Evolutionary conservation across 2,888 invertebrate species (phyloP).

Genomic region (Germaria angustata): DNA sequence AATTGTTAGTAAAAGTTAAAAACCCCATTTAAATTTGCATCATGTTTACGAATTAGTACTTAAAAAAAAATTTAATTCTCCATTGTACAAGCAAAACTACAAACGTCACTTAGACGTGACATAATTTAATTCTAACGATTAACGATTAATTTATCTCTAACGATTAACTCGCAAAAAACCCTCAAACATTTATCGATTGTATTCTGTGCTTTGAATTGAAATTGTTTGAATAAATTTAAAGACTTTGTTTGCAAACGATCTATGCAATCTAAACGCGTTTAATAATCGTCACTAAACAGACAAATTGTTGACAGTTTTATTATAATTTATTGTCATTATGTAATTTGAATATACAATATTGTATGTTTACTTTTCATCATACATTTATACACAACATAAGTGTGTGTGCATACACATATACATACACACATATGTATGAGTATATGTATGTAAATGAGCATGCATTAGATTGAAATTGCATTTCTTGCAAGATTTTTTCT

Average conservation of each 20-base stretch:
- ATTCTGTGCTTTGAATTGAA: constrained; percentile 40
- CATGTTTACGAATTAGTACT: constrained; percentile 12
- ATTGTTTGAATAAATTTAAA: constrained; percentile 13
- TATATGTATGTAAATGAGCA: background rate
- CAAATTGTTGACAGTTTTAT: constrained; percentile 64
- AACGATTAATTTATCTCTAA: constrained; percentile 14
- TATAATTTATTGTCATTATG: constrained; percentile 57
- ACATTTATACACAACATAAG: background rate
- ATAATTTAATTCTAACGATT: constrained; percentile 47
- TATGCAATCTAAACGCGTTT: background rate
- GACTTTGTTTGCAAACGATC: background rate
- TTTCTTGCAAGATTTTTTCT: constrained; percentile 31
- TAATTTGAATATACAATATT: constrained; percentile 44
- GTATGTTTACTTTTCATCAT: constrained; percentile 1
- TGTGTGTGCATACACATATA: background rate
- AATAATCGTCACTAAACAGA: constrained; percentile 49
- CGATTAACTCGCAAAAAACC: background rate
- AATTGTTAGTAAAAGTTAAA: too few relatives aligned
- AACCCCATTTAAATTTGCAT: constrained; percentile 2
- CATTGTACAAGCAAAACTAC: constrained; percentile 7
- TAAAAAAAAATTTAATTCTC: background rate
- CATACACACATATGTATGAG: background rate
- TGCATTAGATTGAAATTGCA: constrained; percentile 38
- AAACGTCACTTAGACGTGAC: constrained; percentile 24
- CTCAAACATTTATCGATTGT: constrained; percentile 28